Evolutionary conservation across 2,888 invertebrate genomes (phyloP).

Genomic region (Synergus gifuensis): DNA sequence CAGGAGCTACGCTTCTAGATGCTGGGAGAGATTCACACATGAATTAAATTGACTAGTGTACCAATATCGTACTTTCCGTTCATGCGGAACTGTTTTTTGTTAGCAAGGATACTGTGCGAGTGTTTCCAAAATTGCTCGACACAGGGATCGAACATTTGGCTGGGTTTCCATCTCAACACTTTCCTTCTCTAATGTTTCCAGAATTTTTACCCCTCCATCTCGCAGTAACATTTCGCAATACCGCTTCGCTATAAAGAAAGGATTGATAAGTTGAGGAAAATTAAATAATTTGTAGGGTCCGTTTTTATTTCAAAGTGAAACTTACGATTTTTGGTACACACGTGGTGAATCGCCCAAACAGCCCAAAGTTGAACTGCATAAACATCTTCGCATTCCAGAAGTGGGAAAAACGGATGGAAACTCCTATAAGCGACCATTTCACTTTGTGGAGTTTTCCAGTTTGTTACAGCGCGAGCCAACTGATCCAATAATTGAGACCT

Average conservation of each 20-base stretch:
- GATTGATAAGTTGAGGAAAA: neutral
- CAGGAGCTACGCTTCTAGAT: constrained; percentile 29
- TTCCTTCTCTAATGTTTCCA: constrained; percentile 75
- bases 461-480: constrained; percentile 80
- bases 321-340: constrained; percentile 86
- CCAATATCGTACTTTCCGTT: constrained; percentile 53
- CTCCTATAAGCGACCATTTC: constrained; percentile 89
- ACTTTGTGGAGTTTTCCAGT: constrained; percentile 84
- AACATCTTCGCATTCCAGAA: constrained; percentile 81
- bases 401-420: constrained; percentile 85
- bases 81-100: constrained; percentile 53
- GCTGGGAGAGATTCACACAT: constrained; percentile 35
- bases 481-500: constrained; percentile 69
- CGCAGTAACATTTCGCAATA: constrained; percentile 84
- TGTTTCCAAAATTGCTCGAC: constrained; percentile 74
- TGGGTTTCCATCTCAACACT: constrained; percentile 64
- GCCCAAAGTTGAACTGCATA: constrained; percentile 87
- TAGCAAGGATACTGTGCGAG: constrained; percentile 72
- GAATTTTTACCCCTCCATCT: constrained; percentile 81
- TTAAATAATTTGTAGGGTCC: neutral
- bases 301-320: constrained; percentile 50
- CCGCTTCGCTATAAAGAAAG: constrained; percentile 80
- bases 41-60: constrained; percentile 71
- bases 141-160: constrained; percentile 72
- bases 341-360: constrained; percentile 89